Conservation (phyloP, 2,797 vertebrate species). For the Falco columbarius region DNA sequence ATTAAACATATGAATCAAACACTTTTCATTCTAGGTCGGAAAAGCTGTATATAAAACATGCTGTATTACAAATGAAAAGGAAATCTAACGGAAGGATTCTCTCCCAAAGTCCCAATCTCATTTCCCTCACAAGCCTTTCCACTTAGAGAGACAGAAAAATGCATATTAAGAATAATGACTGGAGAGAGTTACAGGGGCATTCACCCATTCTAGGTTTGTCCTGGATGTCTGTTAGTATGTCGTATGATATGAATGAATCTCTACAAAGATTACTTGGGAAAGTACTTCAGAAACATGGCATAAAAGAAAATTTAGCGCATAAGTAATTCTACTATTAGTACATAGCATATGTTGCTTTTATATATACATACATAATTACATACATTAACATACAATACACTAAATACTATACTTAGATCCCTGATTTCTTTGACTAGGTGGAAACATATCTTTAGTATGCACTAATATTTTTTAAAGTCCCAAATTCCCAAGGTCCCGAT, state of each 20-base stretch:
- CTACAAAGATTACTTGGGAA: background rate
- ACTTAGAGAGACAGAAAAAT: constrained; percentile 9
- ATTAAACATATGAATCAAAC: background rate
- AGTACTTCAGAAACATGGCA: constrained; percentile 13
- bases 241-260: constrained; percentile 50
- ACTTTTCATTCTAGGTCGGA: background rate
- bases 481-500: background rate
- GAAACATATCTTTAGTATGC: background rate
- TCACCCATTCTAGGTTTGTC: constrained; percentile 41
- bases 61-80: background rate
- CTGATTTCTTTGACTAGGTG: background rate
- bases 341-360: background rate
- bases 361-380: background rate
- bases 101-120: background rate
- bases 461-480: background rate
- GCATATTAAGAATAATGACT: background rate
- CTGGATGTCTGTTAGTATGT: constrained; percentile 47
- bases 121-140: background rate
- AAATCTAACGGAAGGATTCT: background rate
- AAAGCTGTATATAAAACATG: background rate
- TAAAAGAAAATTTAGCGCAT: constrained; percentile 34
- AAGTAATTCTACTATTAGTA: background rate
- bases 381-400: background rate
- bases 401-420: background rate
- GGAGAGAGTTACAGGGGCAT: background rate